Base-by-base conservation (phyloP, 1,140 invertebrate species). In the Drosophila lini region DNA sequence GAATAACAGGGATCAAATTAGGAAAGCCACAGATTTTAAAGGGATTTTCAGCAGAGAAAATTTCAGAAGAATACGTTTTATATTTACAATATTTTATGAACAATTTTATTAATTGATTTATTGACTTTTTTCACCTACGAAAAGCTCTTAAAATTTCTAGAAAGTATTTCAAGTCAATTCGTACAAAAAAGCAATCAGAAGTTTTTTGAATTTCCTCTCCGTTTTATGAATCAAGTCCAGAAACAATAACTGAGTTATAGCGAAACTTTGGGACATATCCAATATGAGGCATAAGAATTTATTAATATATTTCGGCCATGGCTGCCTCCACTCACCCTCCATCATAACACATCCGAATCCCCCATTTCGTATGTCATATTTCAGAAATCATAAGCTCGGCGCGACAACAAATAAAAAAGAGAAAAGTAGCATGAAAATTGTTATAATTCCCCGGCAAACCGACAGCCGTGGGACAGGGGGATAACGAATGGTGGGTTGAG, bases 301-400 rank as follows among this genome's bases (percentile, higher is more conserved):
- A 89, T 88, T 89, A 86, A 86, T 86, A 86, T 88, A 85, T 86
- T 86, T 86, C 44, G 62, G 36, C 45, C 13, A 73, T 53, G 67
- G 68, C 78, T 63, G 77, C 60, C 56, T 75, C 56, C 77, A 36
- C 65, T 57, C 65, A 80, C 73, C 82, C 78, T 64, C 52, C 47
- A 16, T 22, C 42, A 63, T 38, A 65, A 78, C 60, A 60, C 40
- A 38, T 36, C 47, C 52, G n/a, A 56, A 25, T 48, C 52, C 50
- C 64, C 50, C 38, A 59, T 41, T 78, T 78, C 75, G 68, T 41
- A 55, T 74, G 85, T 89, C 85, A 80, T 89, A 89, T 89, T 85
- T 89, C 85, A 89, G 85, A 90, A 89, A 89, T 89, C 85, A 89
- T 89, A 89, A 89, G 85, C 85, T 89, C 61, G 58, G 48, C 85